Percentiles rank a stretch among this genome's conserved stretches.
Evolutionary conservation across 2,113 vertebrate genomes (phyloP).

Genomic region (Gymnorhina tibicen): DNA sequence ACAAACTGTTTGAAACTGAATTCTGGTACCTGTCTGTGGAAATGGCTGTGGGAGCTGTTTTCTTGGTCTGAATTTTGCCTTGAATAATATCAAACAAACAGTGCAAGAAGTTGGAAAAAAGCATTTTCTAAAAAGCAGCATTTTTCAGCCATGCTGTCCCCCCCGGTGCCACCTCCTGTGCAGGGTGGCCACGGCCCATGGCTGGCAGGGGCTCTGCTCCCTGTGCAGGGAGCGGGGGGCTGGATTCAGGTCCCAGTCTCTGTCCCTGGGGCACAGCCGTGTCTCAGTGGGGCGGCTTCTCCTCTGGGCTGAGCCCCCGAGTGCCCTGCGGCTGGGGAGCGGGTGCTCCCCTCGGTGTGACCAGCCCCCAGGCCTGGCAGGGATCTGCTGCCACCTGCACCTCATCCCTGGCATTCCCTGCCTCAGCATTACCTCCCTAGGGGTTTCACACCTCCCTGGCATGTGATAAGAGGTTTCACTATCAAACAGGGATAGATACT

Average conservation of each 20-base stretch:
- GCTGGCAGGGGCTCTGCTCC: background rate
- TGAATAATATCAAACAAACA: background rate
- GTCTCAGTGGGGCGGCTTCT: accelerated
- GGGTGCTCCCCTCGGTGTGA: accelerated
- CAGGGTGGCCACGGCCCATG: accelerated
- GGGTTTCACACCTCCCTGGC: accelerated
- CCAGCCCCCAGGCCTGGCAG: accelerated
- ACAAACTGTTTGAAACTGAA: background rate
- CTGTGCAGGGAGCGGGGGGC: accelerated
- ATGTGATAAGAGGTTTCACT: background rate
- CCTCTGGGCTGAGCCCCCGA: background rate
- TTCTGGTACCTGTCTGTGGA: background rate
- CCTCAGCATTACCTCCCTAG: accelerated
- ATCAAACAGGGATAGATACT: background rate
- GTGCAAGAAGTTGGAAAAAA: background rate
- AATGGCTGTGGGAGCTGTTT: background rate
- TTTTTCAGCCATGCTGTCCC: accelerated
- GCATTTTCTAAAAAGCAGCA: background rate
- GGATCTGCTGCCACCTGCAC: accelerated
- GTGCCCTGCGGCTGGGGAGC: accelerated
- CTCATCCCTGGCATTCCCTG: accelerated
- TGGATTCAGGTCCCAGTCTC: background rate
- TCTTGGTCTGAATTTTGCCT: background rate
- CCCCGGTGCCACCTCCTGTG: accelerated
- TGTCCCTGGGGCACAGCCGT: accelerated